These are phyloP conservation scores for Hyles vespertilio DNA, from an alignment of 1,140 invertebrate genomes.

Conservation along the genomic window DNA sequence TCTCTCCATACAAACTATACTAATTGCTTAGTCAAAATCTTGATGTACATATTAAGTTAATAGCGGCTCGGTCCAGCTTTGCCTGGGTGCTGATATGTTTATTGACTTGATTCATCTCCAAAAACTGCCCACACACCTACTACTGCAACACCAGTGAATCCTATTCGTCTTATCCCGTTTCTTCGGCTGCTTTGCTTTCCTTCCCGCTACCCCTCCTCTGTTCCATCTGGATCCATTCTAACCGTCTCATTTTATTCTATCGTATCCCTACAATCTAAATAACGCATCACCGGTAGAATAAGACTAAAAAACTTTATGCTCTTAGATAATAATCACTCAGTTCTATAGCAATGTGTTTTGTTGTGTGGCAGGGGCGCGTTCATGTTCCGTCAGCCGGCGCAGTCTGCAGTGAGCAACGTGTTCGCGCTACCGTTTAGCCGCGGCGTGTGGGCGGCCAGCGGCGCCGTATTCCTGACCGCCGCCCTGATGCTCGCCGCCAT, in stretches of 20 bases:
- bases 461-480: constrained; percentile 50
- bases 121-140: too few species aligned
- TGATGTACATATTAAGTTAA: too few species aligned
- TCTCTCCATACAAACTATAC: constrained; percentile 18
- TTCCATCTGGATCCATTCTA: background rate
- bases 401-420: constrained; percentile 81
- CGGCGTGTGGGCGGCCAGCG: constrained; percentile 76
- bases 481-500: constrained; percentile 36
- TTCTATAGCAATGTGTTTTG: background rate
- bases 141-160: too few species aligned
- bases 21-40: background rate
- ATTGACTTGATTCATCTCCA: too few species aligned
- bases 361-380: constrained; percentile 47
- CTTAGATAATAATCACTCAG: background rate
- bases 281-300: background rate
- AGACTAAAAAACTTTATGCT: background rate
- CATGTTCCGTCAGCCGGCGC: constrained; percentile 80
- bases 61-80: too few species aligned
- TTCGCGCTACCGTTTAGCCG: constrained; percentile 80
- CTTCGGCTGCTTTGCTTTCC: too few species aligned
- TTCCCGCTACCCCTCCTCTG: too few species aligned
- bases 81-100: too few species aligned
- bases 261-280: background rate
- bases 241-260: background rate
- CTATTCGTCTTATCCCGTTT: too few species aligned